A percentile compares a stretch with the other conserved stretches of the same genome.
These are phyloP conservation scores for Drepana arcuata DNA, from an alignment of 1,140 invertebrate genomes.

Conservation along the genomic window DNA sequence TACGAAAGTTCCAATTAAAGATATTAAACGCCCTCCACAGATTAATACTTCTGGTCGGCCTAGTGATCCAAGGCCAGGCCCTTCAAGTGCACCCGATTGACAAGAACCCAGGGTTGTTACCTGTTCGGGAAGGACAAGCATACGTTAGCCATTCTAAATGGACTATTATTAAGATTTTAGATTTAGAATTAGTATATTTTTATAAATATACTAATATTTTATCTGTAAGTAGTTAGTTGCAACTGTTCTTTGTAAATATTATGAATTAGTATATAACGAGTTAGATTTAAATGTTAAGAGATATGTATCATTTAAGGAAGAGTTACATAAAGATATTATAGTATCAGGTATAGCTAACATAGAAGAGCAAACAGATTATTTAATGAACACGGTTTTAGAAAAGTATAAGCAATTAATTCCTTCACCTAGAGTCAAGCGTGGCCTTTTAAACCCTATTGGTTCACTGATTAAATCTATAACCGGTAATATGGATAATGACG, in stretches of 20 bases:
- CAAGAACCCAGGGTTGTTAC: slow-evolving; percentile 19
- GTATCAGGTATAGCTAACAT: slow-evolving; percentile 2
- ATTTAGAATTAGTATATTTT: slow-evolving; percentile 14
- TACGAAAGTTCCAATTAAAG: slow-evolving; percentile 23
- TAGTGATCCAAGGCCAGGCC: slow-evolving; percentile 10
- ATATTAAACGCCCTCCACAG: slow-evolving; percentile 19
- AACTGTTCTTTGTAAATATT: too few relatives aligned
- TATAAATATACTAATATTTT: too few relatives aligned
- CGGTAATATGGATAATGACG: slow-evolving; percentile 19
- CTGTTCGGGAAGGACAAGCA: slow-evolving; percentile 16
- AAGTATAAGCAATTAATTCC: slow-evolving; percentile 15
- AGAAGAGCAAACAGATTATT: slow-evolving; percentile 11
- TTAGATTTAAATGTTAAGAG: slow-evolving; percentile 11
- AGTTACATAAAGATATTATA: slow-evolving; percentile 3
- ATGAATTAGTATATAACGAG: slow-evolving; percentile 5
- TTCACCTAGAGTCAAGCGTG: slow-evolving; percentile 4
- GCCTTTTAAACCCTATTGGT: slow-evolving; percentile 14
- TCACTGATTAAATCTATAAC: slow-evolving; percentile 22
- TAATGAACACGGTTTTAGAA: slow-evolving; percentile 10
- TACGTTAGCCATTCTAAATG: slow-evolving; percentile 16
- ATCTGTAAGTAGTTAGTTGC: too few relatives aligned
- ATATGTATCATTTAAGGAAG: slow-evolving; percentile 8
- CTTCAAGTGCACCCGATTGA: slow-evolving; percentile 21
- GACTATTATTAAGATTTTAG: slow-evolving; percentile 22
- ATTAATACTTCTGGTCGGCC: slow-evolving; percentile 8